phyloP scores from a whole-genome alignment of 2,888 invertebrate species.

The Chalcis sispes region DNA sequence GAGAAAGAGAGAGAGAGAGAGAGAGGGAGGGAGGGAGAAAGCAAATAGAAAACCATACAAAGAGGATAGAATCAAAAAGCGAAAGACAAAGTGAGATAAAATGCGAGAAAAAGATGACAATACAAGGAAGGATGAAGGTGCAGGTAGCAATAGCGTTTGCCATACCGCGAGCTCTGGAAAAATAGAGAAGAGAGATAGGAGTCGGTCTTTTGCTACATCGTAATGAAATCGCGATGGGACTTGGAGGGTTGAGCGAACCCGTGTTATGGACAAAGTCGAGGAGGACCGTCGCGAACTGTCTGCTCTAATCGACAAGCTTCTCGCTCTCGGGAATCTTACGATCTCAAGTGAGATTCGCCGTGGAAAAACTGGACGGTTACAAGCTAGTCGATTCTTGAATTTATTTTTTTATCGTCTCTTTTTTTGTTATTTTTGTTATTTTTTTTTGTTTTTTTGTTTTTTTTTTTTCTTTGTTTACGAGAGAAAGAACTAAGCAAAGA shows the following conservation, averaged over 20 bases:
- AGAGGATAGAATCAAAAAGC: neutral
- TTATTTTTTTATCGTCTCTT: neutral
- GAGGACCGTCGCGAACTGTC: slow-evolving; percentile 48
- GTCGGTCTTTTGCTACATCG: slow-evolving; percentile 59
- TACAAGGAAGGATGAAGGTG: slow-evolving; percentile 19
- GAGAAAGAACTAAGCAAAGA: neutral
- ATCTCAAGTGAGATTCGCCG: slow-evolving; percentile 38
- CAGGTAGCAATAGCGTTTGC: slow-evolving; percentile 40
- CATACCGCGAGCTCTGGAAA: neutral
- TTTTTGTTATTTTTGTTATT: neutral
- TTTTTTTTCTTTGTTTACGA: slow-evolving; percentile 19
- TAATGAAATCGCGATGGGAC: slow-evolving; percentile 64
- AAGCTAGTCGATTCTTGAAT: slow-evolving; percentile 46
- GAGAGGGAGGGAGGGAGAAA: neutral
- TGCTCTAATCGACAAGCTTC: slow-evolving; percentile 47
- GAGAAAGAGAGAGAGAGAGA: slow-evolving; percentile 15
- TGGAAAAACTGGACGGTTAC: slow-evolving; percentile 51
- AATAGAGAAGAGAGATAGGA: slow-evolving; percentile 47
- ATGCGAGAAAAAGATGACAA: neutral
- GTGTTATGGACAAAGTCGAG: slow-evolving; percentile 60
- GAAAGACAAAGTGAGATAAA: neutral
- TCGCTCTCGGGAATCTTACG: slow-evolving; percentile 24
- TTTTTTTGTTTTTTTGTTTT: slow-evolving; percentile 13
- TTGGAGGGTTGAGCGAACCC: slow-evolving; percentile 55
- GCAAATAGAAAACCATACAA: neutral